Percentiles rank a stretch among this genome's conserved stretches.
Evolutionary conservation across 2,797 vertebrate species (phyloP).

Genomic region (Hippoglossus hippoglossus): DNA sequence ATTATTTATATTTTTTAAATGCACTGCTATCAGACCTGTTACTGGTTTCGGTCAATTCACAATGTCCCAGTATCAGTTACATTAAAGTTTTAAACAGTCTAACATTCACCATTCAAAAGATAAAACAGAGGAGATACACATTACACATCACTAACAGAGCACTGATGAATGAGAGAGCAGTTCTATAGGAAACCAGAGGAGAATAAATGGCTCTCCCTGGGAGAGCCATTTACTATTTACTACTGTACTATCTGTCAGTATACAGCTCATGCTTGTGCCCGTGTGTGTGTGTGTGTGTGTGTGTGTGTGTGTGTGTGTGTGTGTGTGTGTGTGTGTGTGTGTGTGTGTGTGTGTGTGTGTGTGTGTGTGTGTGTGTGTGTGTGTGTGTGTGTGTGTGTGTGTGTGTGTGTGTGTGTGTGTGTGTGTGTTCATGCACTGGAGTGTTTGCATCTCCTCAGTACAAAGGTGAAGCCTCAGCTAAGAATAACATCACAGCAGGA

Average conservation of each 20-base stretch:
- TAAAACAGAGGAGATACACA: conserved; percentile 7
- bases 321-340: too few species aligned
- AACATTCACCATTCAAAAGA: background rate
- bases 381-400: too few species aligned
- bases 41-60: too few species aligned
- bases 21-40: too few species aligned
- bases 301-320: too few species aligned
- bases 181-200: conserved; percentile 20
- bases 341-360: too few species aligned
- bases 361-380: too few species aligned
- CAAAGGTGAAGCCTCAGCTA: conserved; percentile 38
- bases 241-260: background rate
- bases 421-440: conserved; percentile 41
- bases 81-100: background rate
- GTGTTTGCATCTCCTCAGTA: conserved; percentile 35
- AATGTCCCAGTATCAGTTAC: background rate
- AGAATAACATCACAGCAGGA: conserved; percentile 62
- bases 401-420: too few species aligned
- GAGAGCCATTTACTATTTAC: too few species aligned
- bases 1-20: too few species aligned
- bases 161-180: background rate
- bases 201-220: conserved; percentile 35
- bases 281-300: too few species aligned
- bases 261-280: conserved; percentile 7
- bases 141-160: conserved; percentile 36